phyloP scores from a whole-genome alignment of 2,113 vertebrate species.

The Epinephelus cyanopodus region DNA sequence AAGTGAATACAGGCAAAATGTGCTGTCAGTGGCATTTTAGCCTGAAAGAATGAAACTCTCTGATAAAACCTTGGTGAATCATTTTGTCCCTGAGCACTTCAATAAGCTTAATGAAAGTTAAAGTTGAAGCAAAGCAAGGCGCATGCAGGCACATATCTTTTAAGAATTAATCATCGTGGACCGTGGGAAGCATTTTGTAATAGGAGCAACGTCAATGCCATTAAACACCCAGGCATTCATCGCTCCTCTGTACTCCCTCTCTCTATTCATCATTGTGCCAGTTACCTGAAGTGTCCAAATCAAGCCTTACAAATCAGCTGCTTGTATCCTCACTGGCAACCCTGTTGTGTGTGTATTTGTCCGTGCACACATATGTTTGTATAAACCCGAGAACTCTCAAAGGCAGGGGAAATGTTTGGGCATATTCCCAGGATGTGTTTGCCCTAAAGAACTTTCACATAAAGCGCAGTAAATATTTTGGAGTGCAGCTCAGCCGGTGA shows the following conservation, averaged over 20 bases:
- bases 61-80: conserved; percentile 36
- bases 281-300: conserved; percentile 21
- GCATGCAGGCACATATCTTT: conserved; percentile 19
- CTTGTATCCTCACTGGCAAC: not conserved
- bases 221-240: conserved; percentile 29
- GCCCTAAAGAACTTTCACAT: conserved; percentile 15
- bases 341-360: not conserved
- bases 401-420: conserved; percentile 13
- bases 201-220: conserved; percentile 30
- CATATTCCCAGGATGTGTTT: not conserved
- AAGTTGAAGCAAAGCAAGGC: conserved; percentile 7
- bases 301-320: conserved; percentile 21
- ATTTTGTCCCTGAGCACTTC: conserved; percentile 31
- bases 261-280: conserved; percentile 18
- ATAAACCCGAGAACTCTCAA: not conserved
- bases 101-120: conserved; percentile 8
- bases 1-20: not conserved
- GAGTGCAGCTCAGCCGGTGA: conserved; percentile 23
- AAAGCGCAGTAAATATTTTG: conserved; percentile 38
- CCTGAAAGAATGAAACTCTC: conserved; percentile 1
- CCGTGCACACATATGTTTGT: not conserved
- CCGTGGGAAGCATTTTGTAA: conserved; percentile 25
- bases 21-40: not conserved
- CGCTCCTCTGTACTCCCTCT: conserved; percentile 20
- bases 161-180: conserved; percentile 39